Percentiles rank a stretch among this genome's conserved stretches.
Conservation (phyloP, 2,888 invertebrate genomes). For the Biston betularia region DNA sequence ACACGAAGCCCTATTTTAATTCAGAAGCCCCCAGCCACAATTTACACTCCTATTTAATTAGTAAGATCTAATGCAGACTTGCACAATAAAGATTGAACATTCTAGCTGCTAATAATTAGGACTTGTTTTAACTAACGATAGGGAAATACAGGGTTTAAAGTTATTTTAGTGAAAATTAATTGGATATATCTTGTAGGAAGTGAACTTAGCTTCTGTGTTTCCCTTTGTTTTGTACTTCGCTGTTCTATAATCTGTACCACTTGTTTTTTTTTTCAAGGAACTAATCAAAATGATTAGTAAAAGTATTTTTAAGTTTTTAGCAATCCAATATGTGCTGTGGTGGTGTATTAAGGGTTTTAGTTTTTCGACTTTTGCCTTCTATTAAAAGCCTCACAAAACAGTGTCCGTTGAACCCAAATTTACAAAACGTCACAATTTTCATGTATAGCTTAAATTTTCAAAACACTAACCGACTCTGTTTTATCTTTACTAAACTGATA, state of each 20-base stretch:
- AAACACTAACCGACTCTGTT: too few relatives aligned
- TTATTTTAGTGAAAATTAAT: constrained; percentile 78
- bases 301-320: too few relatives aligned
- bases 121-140: constrained; percentile 72
- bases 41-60: constrained; percentile 70
- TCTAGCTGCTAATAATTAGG: constrained; percentile 77
- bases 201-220: constrained; percentile 41
- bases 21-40: constrained; percentile 56
- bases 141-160: constrained; percentile 63
- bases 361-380: not conserved
- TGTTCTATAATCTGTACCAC: not conserved
- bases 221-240: constrained; percentile 25
- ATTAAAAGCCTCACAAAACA: not conserved
- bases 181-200: constrained; percentile 74
- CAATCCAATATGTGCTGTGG: too few relatives aligned
- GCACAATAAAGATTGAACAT: constrained; percentile 84
- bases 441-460: not conserved
- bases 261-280: too few relatives aligned
- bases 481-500: too few relatives aligned
- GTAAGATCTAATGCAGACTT: constrained; percentile 71
- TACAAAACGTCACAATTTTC: not conserved
- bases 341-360: too few relatives aligned
- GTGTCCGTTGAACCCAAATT: not conserved
- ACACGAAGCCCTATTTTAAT: constrained; percentile 82
- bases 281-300: too few relatives aligned